Percentiles rank a stretch among this genome's conserved stretches.
Conservation (phyloP, 2,113 vertebrate species). For the Catharus bicknelli region DNA sequence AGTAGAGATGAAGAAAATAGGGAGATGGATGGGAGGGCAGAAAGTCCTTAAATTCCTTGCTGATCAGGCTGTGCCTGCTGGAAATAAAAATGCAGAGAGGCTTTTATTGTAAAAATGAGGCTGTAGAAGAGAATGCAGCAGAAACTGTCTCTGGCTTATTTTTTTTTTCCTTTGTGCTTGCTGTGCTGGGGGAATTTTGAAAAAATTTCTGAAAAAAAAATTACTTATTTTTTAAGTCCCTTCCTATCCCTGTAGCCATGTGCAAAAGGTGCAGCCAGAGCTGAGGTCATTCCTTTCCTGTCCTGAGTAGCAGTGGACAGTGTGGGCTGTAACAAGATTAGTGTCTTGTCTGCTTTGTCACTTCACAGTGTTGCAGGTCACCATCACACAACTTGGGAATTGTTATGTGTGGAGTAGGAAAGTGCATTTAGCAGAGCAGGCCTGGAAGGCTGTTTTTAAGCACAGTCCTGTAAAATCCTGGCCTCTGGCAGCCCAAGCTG, state of each 20-base stretch:
- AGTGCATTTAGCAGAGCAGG: neutral
- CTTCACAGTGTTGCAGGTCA: neutral
- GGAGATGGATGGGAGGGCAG: neutral
- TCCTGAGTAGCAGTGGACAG: neutral
- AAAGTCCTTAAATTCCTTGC: neutral
- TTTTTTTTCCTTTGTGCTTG: neutral
- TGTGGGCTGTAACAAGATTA: neutral
- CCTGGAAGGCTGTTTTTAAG: neutral
- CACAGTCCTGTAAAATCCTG: neutral
- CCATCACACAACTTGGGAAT: neutral
- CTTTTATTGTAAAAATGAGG: neutral
- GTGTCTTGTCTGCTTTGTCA: neutral
- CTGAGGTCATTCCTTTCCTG: neutral
- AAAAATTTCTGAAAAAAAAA: neutral
- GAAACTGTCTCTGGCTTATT: neutral
- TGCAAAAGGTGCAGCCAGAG: neutral
- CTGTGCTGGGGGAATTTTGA: neutral
- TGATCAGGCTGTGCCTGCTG: neutral
- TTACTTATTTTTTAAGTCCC: accelerated
- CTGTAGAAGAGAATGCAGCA: neutral
- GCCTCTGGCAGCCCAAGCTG: slow-evolving; percentile 32
- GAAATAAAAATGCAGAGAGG: neutral
- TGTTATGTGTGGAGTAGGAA: neutral
- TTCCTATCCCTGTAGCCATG: neutral
- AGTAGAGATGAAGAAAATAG: neutral